Evolutionary conservation across 1,140 invertebrate species (phyloP).

Genomic region (Hydropsyche tenuis): DNA sequence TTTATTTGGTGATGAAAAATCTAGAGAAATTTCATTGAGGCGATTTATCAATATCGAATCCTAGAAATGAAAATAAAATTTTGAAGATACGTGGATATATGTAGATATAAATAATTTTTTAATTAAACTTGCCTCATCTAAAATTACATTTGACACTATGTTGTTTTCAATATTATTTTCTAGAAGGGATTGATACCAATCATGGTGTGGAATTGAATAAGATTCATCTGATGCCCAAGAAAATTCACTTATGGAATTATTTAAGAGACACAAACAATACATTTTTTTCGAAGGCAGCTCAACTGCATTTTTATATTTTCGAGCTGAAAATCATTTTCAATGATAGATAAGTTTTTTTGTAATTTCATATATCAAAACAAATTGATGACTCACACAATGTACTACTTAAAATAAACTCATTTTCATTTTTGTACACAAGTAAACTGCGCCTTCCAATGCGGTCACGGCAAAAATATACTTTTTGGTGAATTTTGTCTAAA

Average conservation of each 20-base stretch:
- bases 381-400: conserved; percentile 59
- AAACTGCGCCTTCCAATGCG: conserved; percentile 84
- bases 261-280: conserved; percentile 67
- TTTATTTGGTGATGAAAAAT: conserved; percentile 50
- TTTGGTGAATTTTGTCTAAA: conserved; percentile 67
- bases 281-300: conserved; percentile 80
- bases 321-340: conserved; percentile 53
- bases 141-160: neutral
- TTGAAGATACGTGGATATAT: neutral
- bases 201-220: neutral
- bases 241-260: conserved; percentile 54
- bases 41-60: conserved; percentile 54
- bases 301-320: conserved; percentile 61
- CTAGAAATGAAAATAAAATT: conserved; percentile 51
- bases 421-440: conserved; percentile 67
- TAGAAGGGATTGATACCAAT: conserved; percentile 7
- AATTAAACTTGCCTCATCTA: neutral
- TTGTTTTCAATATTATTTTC: neutral
- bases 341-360: neutral
- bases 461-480: conserved; percentile 86
- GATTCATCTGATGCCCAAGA: conserved; percentile 4
- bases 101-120: neutral
- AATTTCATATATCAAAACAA: conserved; percentile 18
- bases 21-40: conserved; percentile 52
- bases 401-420: conserved; percentile 65